phyloP scores from a whole-genome alignment of 2,113 vertebrate genomes.

The Microtus ochrogaster region DNA sequence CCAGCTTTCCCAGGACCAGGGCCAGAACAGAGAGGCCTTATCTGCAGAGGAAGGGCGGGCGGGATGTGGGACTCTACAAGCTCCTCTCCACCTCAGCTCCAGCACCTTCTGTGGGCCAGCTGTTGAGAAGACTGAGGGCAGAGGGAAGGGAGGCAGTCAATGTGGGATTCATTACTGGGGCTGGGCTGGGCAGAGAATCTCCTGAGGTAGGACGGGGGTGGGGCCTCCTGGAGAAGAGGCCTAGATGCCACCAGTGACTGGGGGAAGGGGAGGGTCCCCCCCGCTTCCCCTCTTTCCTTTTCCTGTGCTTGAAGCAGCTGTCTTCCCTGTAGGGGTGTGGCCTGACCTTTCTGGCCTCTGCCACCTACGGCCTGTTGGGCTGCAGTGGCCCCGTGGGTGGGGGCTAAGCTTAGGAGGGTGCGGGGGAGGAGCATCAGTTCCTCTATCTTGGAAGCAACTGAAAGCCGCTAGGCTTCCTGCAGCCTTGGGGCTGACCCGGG shows the following conservation, averaged over 20 bases:
- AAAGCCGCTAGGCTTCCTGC: fast-evolving
- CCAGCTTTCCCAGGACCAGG: conserved; percentile 46
- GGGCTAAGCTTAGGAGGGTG: background rate
- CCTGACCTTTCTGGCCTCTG: conserved; percentile 6
- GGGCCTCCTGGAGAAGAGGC: background rate
- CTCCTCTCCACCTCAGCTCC: background rate
- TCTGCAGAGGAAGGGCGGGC: conserved; percentile 62
- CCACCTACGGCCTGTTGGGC: background rate
- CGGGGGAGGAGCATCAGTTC: background rate
- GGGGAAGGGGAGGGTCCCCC: background rate
- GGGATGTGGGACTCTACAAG: background rate
- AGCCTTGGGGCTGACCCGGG: background rate
- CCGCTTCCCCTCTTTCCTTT: background rate
- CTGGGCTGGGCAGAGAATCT: conserved; percentile 66
- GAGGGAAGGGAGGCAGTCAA: conserved; percentile 12
- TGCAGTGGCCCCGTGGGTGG: background rate
- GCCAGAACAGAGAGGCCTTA: background rate
- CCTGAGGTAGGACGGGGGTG: background rate
- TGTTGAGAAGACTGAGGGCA: background rate
- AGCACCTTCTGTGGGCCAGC: conserved; percentile 73
- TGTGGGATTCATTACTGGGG: conserved; percentile 72
- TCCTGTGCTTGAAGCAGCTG: background rate
- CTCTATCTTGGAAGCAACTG: background rate
- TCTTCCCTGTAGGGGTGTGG: background rate
- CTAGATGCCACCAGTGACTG: background rate